Evolutionary conservation across 2,113 vertebrate genomes (phyloP), one percentile per base, ranked within the genome.

Genomic region (Tichodroma muraria): DNA sequence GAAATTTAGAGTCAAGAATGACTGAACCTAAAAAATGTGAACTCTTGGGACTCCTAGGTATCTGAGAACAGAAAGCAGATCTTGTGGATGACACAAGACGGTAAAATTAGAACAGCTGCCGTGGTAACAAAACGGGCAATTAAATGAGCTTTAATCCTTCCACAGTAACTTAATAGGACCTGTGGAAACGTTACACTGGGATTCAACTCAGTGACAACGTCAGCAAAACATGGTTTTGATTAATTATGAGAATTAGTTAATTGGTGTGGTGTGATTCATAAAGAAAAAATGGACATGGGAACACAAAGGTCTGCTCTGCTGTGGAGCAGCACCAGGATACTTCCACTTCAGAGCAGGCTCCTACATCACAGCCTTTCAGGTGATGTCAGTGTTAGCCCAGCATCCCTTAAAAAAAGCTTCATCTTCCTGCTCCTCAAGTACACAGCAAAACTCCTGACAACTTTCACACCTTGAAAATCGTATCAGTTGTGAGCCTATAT

Each of bases 291-390:
- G 5, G 22, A 16, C 42, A 33, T 3, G 6, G 30, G 52, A 78
- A 63, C 19, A 38, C 6, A 30, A 44, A 49, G n/a, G 4, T 47
- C 24, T 31, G 3, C 19, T 54, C 54, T 7, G 2, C 15, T 35
- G 35, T 47, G 30, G 8, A 60, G 57, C 31, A 53, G 25, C 13
- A 49, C 13, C 35, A 71, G 56, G 49, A 37, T 1, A 4, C 18
- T 44, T 78, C 40, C 16, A 25, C 37, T 40, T 18, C 31, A 37
- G 35, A n/a, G 61, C 8, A 64, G 25, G 20, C 13, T 69, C 73
- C 72, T 49, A 10, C n/a, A 53, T 30, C 0, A 0, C 37, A 66
- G 14, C 12, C n/a, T 47, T 50, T 57, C 6, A 47, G 14, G 23
- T 25, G 27, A 75, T 28, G 13, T 6, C 57, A 47, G 14, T 2